These are phyloP conservation scores for Suricata suricatta DNA, from an alignment of 2,113 vertebrate species.

Conservation along the genomic window DNA sequence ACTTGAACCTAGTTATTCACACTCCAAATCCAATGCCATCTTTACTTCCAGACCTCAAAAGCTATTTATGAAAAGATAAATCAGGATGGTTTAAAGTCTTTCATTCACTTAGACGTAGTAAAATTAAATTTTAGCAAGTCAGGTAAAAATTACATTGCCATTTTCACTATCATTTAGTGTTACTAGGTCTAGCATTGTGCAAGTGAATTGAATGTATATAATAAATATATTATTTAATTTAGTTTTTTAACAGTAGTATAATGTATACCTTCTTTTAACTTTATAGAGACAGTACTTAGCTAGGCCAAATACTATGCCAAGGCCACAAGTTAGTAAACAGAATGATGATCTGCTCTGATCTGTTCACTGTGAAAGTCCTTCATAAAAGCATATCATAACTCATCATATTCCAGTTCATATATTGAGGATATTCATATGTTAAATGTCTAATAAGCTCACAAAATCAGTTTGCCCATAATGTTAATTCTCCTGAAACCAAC, in stretches of 20 bases:
- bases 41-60: neutral
- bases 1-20: neutral
- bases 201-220: neutral
- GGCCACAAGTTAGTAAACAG: neutral
- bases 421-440: neutral
- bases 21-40: neutral
- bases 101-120: neutral
- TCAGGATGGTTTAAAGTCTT: neutral
- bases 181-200: neutral
- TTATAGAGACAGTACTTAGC: neutral
- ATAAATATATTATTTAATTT: neutral
- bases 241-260: neutral
- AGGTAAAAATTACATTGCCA: neutral
- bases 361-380: neutral
- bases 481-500: neutral
- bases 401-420: neutral
- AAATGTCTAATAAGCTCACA: neutral
- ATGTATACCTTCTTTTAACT: neutral
- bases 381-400: neutral
- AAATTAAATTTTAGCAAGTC: constrained; percentile 7
- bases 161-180: neutral
- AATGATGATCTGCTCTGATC: neutral
- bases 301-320: neutral
- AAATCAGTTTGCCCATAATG: neutral
- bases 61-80: neutral